Evolutionary conservation across 2,888 invertebrate genomes (phyloP).

Genomic region (Luperina nickerlii): DNA sequence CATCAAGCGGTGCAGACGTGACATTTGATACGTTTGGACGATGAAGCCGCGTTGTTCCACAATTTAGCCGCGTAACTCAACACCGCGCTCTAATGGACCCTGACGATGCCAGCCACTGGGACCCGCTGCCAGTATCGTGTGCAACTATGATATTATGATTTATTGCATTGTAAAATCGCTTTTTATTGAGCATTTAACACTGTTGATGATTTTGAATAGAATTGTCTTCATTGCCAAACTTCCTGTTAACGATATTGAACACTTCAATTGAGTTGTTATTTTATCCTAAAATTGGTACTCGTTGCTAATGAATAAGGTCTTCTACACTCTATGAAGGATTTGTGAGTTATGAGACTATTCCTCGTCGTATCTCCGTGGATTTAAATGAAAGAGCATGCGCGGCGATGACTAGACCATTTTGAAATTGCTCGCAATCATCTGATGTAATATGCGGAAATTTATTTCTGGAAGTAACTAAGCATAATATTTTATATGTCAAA

Average conservation of each 20-base stretch:
- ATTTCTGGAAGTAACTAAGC: neutral
- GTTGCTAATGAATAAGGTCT: neutral
- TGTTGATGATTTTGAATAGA: constrained; percentile 26
- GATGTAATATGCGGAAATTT: constrained; percentile 62
- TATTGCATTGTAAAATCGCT: constrained; percentile 26
- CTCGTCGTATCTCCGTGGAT: constrained; percentile 28
- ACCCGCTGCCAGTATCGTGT: constrained; percentile 57
- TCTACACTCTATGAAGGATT: constrained; percentile 32
- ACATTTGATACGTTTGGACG: constrained; percentile 78
- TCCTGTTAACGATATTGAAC: neutral
- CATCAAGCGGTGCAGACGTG: constrained; percentile 71
- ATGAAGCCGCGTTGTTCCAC: constrained; percentile 84
- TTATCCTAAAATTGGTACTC: constrained; percentile 3
- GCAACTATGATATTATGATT: constrained; percentile 64
- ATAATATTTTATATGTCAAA: neutral
- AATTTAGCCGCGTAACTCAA: constrained; percentile 85
- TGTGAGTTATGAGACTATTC: constrained; percentile 33
- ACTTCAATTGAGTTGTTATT: constrained; percentile 20
- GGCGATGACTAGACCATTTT: constrained; percentile 63
- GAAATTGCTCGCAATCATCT: constrained; percentile 60
- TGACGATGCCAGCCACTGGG: constrained; percentile 67
- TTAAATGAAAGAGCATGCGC: constrained; percentile 69
- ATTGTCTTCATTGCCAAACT: constrained; percentile 28
- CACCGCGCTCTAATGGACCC: constrained; percentile 82
- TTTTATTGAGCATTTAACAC: constrained; percentile 23